phyloP scores from a whole-genome alignment of 92 coral and sea anemone genomes.

The Palythoa grandiflora region DNA sequence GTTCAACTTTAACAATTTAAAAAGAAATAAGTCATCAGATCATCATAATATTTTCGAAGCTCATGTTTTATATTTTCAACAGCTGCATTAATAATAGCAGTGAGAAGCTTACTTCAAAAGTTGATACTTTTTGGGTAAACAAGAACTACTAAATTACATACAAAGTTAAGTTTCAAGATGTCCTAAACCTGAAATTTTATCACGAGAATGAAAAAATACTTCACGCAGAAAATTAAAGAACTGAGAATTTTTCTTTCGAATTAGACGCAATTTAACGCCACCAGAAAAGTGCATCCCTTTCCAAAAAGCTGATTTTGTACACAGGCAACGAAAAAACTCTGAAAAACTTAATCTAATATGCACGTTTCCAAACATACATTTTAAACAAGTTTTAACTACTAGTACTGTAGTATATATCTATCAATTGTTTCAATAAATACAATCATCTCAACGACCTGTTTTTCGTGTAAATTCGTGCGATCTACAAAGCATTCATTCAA shows the following conservation, averaged over 20 bases:
- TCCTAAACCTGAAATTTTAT: not conserved
- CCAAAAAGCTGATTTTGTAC: not conserved
- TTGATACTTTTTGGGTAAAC: constrained; percentile 12
- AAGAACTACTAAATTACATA: constrained; percentile 1
- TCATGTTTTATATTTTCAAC: not conserved
- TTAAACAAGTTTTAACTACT: constrained; percentile 49
- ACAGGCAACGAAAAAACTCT: constrained; percentile 11
- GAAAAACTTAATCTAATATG: constrained; percentile 39
- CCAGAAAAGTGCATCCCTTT: not conserved
- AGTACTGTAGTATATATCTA: not conserved
- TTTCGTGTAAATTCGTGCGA: not conserved
- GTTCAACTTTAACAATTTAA: too few relatives aligned
- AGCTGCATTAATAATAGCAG: not conserved
- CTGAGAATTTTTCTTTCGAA: not conserved
- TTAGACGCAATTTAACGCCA: not conserved
- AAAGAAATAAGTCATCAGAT: too few relatives aligned
- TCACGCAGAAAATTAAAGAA: not conserved
- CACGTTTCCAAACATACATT: constrained; percentile 38
- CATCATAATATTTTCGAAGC: too few relatives aligned
- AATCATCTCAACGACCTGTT: not conserved
- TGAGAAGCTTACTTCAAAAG: not conserved
- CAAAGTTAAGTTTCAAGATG: not conserved
- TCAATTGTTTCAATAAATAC: constrained; percentile 29
- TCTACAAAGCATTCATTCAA: constrained; percentile 25
- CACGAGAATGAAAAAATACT: not conserved